Percentiles rank a stretch among this genome's conserved stretches.
These are phyloP conservation scores for Willisornis vidua DNA, from an alignment of 2,113 vertebrate species.

Conservation along the genomic window DNA sequence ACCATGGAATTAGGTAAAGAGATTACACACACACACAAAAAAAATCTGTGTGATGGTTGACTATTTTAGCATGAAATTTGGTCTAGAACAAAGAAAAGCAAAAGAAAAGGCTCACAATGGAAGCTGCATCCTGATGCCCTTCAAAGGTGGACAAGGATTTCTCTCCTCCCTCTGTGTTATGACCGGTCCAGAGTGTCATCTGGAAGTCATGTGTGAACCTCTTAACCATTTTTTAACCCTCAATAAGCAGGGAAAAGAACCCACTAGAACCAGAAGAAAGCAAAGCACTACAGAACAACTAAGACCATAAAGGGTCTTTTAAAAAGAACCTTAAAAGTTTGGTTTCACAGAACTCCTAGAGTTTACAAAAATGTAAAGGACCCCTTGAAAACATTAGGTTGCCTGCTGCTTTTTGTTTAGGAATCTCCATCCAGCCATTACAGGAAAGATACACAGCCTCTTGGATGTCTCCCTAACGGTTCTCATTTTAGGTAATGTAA, in stretches of 20 bases:
- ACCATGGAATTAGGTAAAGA: background rate
- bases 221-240: background rate
- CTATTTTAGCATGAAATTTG: background rate
- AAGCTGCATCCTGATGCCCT: background rate
- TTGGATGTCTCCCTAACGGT: slow-evolving; percentile 18
- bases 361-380: background rate
- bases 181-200: background rate
- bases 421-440: background rate
- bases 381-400: background rate
- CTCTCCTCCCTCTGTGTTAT: background rate
- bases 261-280: background rate
- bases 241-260: background rate
- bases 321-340: background rate
- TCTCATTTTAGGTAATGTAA: slow-evolving; percentile 53
- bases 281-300: background rate
- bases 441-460: slow-evolving; percentile 44
- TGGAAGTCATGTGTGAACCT: background rate
- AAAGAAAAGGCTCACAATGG: background rate
- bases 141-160: background rate
- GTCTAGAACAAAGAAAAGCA: background rate
- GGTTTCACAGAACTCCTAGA: background rate
- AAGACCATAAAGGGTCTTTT: background rate
- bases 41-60: fast-evolving
- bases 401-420: slow-evolving; percentile 55
- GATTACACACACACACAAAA: background rate